Conservation (phyloP, 2,888 invertebrate species). For the Spodoptera exigua region DNA sequence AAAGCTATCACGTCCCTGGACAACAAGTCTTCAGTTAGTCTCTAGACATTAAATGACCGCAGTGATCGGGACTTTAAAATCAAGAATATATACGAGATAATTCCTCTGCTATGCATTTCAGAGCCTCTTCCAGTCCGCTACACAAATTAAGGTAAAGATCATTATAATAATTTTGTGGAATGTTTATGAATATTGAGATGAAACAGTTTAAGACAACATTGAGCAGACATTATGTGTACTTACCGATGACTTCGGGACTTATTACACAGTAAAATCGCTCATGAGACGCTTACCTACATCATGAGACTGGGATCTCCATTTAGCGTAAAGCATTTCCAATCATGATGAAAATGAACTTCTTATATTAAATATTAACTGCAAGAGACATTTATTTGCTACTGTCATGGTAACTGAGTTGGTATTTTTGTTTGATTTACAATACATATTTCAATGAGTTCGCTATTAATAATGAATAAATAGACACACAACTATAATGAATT, state of each 20-base stretch:
- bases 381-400: too few relatives aligned
- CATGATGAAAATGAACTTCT: constrained; percentile 34
- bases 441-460: too few relatives aligned
- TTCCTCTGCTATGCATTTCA: constrained; percentile 23
- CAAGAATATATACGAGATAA: constrained; percentile 22
- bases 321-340: constrained; percentile 2
- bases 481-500: too few relatives aligned
- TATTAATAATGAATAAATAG: too few relatives aligned
- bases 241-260: too few relatives aligned
- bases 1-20: constrained; percentile 28
- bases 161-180: neutral
- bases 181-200: neutral
- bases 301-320: neutral
- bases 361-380: neutral
- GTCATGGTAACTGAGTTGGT: too few relatives aligned
- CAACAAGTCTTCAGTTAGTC: constrained; percentile 1
- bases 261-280: too few relatives aligned
- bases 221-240: too few relatives aligned
- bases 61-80: constrained; percentile 1
- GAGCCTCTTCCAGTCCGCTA: constrained; percentile 40
- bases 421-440: too few relatives aligned
- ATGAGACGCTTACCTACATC: neutral
- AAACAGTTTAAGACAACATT: too few relatives aligned
- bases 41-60: too few relatives aligned
- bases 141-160: constrained; percentile 19